Evolutionary conservation across 2,888 invertebrate genomes (phyloP).

Genomic region (Limulus polyphemus): DNA sequence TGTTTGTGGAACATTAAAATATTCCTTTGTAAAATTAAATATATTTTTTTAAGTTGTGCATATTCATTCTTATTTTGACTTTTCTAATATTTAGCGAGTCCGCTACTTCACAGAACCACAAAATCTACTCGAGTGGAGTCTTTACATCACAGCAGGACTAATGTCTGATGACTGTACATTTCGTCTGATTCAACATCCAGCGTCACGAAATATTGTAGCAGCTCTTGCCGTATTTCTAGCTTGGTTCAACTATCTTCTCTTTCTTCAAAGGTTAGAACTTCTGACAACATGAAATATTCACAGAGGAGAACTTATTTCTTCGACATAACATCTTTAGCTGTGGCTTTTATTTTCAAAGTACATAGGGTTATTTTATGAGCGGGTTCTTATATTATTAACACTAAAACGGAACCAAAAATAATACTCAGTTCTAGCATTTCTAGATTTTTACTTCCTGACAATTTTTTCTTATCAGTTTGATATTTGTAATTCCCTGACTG

Average conservation of each 20-base stretch:
- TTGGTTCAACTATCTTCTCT: constrained; percentile 73
- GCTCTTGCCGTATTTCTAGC: constrained; percentile 70
- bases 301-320: too few species aligned
- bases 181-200: constrained; percentile 1
- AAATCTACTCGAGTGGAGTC: constrained; percentile 64
- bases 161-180: constrained; percentile 42
- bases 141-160: constrained; percentile 58
- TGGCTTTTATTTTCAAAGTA: too few species aligned
- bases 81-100: constrained; percentile 27
- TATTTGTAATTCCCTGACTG: too few species aligned
- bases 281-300: neutral
- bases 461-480: too few species aligned
- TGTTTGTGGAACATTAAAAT: too few species aligned
- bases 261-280: constrained; percentile 59
- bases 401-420: too few species aligned
- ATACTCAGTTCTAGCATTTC: too few species aligned
- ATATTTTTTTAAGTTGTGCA: neutral
- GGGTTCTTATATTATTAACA: too few species aligned
- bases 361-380: too few species aligned
- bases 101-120: constrained; percentile 35
- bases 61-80: neutral
- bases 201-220: constrained; percentile 47
- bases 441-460: too few species aligned
- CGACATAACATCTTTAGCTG: too few species aligned
- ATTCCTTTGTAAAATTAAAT: too few species aligned